Conservation (phyloP, 2,797 vertebrate species). For the Clangula hyemalis region DNA sequence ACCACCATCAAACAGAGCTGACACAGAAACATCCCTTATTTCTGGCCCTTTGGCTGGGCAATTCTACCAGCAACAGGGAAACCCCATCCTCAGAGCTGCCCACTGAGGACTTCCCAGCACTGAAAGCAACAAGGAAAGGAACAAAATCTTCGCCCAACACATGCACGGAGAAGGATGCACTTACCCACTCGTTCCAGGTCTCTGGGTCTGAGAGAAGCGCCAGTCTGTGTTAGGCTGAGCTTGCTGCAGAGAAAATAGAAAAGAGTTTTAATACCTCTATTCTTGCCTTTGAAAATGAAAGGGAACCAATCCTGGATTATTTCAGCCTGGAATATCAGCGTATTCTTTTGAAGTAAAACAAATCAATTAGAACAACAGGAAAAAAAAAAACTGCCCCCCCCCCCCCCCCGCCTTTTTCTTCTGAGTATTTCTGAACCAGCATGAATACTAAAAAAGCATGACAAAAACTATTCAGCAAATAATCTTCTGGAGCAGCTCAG, state of each 20-base stretch:
- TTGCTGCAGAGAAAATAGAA: slow-evolving; percentile 88
- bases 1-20: background rate
- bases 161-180: slow-evolving; percentile 72
- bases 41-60: background rate
- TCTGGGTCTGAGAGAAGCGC: slow-evolving; percentile 97
- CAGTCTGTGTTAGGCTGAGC: slow-evolving; percentile 97
- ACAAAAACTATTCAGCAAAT: slow-evolving; percentile 41
- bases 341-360: slow-evolving; percentile 30
- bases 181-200: slow-evolving; percentile 98
- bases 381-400: background rate
- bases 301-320: slow-evolving; percentile 29
- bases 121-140: background rate
- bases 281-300: slow-evolving; percentile 41
- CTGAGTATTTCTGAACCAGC: slow-evolving; percentile 28
- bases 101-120: background rate
- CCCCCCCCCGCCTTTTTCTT: background rate
- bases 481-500: slow-evolving; percentile 61
- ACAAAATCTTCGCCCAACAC: background rate
- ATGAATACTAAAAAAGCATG: slow-evolving; percentile 31
- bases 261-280: slow-evolving; percentile 58
- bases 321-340: slow-evolving; percentile 15
- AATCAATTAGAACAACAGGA: slow-evolving; percentile 51
- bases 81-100: background rate
- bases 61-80: background rate
- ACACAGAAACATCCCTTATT: background rate